Conservation (phyloP, 2,113 vertebrate genomes). For the Proterorhinus semilunaris region DNA sequence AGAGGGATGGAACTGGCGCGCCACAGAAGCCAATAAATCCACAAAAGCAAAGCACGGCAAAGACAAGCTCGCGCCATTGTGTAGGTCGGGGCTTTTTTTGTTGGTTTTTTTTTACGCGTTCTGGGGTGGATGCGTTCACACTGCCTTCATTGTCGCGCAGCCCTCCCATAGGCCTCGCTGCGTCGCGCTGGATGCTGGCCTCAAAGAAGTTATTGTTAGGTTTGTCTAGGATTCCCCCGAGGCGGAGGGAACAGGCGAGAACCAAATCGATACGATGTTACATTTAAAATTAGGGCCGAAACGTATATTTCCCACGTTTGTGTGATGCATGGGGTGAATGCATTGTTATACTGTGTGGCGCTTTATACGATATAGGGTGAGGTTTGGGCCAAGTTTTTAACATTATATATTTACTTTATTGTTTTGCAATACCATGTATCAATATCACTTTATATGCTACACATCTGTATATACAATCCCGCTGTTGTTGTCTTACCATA, state of each 20-base stretch:
- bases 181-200: background rate
- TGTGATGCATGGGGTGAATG: background rate
- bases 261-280: background rate
- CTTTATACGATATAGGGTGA: background rate
- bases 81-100: conserved; percentile 1
- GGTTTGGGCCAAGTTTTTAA: background rate
- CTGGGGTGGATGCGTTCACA: background rate
- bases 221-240: background rate
- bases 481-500: too few species aligned
- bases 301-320: background rate
- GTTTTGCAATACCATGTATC: too few species aligned
- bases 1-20: conserved; percentile 4
- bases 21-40: conserved; percentile 6
- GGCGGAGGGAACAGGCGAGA: background rate
- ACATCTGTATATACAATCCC: too few species aligned
- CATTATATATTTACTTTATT: too few species aligned
- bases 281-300: background rate
- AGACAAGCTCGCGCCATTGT: conserved; percentile 2
- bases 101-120: background rate
- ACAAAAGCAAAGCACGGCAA: background rate
- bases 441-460: too few species aligned
- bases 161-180: background rate
- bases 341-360: background rate
- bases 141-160: background rate
- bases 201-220: conserved; percentile 2